Evolutionary conservation across 2,113 vertebrate genomes (phyloP), one percentile per base, ranked within the genome.

Genomic region (Pseudonaja textilis): DNA sequence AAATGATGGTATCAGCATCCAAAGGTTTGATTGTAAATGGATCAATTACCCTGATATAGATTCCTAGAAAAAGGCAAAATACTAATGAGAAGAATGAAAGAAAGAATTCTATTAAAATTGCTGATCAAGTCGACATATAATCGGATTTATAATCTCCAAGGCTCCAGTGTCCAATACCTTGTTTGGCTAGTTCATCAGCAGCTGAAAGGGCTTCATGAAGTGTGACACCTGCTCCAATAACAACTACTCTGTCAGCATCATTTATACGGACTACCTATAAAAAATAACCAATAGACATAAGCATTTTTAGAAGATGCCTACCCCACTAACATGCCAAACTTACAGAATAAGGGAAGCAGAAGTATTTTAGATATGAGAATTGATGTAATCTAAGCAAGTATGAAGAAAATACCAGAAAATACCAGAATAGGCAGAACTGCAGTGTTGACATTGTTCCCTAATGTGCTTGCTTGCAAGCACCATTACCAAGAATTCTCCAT

Each of bases 21-120:
- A 98, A 95, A 3, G 98, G 98, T 93, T 99, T 99, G 95, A 99
- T 98, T 87, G 98, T 99, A 96, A 99, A 99, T 0, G 97, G 98
- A 95, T 99, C 98, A 55, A 98, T 98, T 74, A 99, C 97, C 59
- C 98, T 96, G 81, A 99, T 96, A 89, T 97, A 97, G 92, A 98
- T 97, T 55, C 96, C 98, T 99, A 74, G 42, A 91, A 87, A 89
- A 95, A 0, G 92, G 42, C 29, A 64, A 57, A 91, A 93, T 9
- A 88, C 23, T 12, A n/a, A 11, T 87, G 42, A 55, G 55, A 91
- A 85, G 55, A 25, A 90, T 22, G 23, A 29, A 86, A 47, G 39
- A 88, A 34, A 85, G 1, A 55, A 74, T 6, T 39, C 11, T 2
- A 85, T 2, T 14, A 55, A 10, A 23, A 39, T 1, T 39, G 29